phyloP scores from a whole-genome alignment of 2,797 vertebrate species.

The Halcyon chelicuti region DNA sequence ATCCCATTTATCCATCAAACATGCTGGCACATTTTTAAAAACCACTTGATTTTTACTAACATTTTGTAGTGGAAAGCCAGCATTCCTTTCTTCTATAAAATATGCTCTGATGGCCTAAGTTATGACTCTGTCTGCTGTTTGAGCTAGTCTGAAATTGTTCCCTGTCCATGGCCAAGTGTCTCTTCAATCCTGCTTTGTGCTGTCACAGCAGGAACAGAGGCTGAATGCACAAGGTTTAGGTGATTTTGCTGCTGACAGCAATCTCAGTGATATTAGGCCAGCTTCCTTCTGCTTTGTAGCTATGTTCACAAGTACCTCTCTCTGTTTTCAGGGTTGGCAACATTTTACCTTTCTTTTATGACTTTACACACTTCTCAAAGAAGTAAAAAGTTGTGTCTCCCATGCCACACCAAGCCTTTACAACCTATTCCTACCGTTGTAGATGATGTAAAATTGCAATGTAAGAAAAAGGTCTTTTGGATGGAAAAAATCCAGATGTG shows the following conservation, averaged over 20 bases:
- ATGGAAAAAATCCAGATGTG: not conserved
- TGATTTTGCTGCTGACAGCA: conserved; percentile 33
- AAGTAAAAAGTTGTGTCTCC: not conserved
- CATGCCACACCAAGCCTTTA: fast-evolving
- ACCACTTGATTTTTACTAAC: not conserved
- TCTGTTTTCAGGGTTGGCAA: not conserved
- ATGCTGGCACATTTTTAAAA: not conserved
- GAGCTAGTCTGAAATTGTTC: conserved; percentile 19
- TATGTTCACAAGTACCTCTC: not conserved
- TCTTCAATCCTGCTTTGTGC: conserved; percentile 62
- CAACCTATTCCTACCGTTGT: not conserved
- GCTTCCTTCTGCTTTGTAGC: not conserved
- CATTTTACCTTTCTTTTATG: not conserved
- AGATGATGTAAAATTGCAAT: not conserved
- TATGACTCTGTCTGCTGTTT: conserved; percentile 34
- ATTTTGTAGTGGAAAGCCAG: not conserved
- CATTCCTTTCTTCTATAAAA: conserved; percentile 15
- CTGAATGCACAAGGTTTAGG: conserved; percentile 48
- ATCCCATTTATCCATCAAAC: not conserved
- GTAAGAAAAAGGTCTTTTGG: not conserved
- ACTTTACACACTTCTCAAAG: not conserved
- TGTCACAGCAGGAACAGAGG: conserved; percentile 50
- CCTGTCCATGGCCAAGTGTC: conserved; percentile 24
- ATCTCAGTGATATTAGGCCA: not conserved
- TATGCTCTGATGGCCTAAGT: conserved; percentile 38